A percentile compares a stretch with the other conserved stretches of the same genome.
Conservation (phyloP, 2,888 invertebrate genomes). For the Drosophila testacea region DNA sequence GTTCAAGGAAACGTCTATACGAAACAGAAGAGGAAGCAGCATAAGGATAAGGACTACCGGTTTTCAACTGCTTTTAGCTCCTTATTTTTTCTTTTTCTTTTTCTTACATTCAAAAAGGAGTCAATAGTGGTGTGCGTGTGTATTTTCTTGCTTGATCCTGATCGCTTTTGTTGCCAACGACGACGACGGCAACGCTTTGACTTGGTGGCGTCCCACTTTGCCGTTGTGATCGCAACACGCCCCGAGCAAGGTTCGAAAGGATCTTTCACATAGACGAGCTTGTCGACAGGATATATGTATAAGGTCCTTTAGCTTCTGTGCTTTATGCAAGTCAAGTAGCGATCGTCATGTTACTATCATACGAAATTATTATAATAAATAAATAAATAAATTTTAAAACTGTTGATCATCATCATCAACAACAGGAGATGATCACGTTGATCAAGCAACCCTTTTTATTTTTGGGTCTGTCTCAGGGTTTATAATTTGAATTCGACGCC, state of each 20-base stretch:
- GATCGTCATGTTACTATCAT: constrained; percentile 12
- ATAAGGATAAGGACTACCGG: constrained; percentile 63
- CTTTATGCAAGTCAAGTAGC: constrained; percentile 49
- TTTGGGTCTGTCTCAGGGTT: constrained; percentile 6
- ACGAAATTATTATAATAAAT: constrained; percentile 50
- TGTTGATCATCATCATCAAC: constrained; percentile 23
- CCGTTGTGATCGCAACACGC: constrained; percentile 49
- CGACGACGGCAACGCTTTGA: constrained; percentile 70
- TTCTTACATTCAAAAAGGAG: constrained; percentile 39
- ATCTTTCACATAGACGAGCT: not conserved
- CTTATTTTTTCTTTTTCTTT: constrained; percentile 24
- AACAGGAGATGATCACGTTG: constrained; percentile 15
- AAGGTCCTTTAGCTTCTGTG: constrained; percentile 10
- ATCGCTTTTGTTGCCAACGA: constrained; percentile 51
- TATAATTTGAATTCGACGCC: constrained; percentile 30
- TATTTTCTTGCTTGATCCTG: constrained; percentile 30
- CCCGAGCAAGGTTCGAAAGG: constrained; percentile 22
- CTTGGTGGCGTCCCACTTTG: constrained; percentile 78
- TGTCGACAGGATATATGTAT: not conserved
- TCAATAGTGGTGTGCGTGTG: constrained; percentile 50
- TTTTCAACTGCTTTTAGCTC: constrained; percentile 51
- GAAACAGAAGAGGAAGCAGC: constrained; percentile 34
- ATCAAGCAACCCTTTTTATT: constrained; percentile 35
- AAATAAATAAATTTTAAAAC: constrained; percentile 39
- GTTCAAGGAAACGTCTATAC: constrained; percentile 73